Base-by-base conservation (phyloP, 2,113 vertebrate genomes). In the Bubalus kerabau region DNA sequence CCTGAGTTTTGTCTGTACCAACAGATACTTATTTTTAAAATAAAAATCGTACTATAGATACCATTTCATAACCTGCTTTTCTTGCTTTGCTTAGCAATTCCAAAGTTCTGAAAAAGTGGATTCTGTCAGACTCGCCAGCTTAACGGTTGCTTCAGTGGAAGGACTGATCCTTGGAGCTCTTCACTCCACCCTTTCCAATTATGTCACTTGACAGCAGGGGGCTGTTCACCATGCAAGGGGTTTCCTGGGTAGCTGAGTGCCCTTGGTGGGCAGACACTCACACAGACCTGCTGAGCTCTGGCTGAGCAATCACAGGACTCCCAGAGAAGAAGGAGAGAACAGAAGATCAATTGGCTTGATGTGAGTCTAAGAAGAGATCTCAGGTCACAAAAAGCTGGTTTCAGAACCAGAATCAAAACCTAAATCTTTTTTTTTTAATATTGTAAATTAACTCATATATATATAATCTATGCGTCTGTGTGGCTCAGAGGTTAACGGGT, bases 391-490 rank as follows among this genome's bases (percentile, higher is more conserved):
- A 76, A 2, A 90, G 28, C 13, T 90, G 40, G n/a, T 92, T 94
- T 85, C 74, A 96, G 43, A 91, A 83, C 52, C 60, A 82, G 78
- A 97, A 91, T 86, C 7, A 82, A 94, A 97, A 67, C 6, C 40
- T 7, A 78, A 28, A 16, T 78, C 40, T 76, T 76, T 74, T 74
- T 67, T 74, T 43, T 74, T 14, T 1, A 76, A 76, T 76, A 43
- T 3, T 76, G 71, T 76, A 76, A 6, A 71, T 23, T 43, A 43
- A 76, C 71, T 76, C 71, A 76, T 43, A 43, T 76, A 76, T 43
- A 43, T 26, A 40, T 1, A 76, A 76, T 76, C 71, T 43, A 76
- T 46, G 43, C 43, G 1, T 7, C 43, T 46, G 43, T 6, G 43
- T 46, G 43, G 43, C 6, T 46, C 43, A 46, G 43, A 46, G 43